Conservation (phyloP, 2,797 vertebrate species). For the Anomalospiza imberbis region DNA sequence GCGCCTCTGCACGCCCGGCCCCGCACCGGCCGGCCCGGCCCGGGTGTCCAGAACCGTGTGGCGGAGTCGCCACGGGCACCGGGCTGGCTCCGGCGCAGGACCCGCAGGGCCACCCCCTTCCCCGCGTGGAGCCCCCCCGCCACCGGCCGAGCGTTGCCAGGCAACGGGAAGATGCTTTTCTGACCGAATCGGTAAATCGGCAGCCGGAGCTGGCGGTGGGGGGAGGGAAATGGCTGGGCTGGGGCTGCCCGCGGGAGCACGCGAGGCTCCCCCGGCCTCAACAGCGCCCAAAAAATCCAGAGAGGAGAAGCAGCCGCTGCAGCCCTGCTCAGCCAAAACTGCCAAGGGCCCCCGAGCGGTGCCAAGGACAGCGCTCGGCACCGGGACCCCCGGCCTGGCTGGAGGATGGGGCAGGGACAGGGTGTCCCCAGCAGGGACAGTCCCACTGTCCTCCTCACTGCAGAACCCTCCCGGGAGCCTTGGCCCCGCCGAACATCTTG, state of each 20-base stretch:
- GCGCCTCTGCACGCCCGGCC: rapidly evolving
- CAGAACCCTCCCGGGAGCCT: background rate
- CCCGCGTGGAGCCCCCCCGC: background rate
- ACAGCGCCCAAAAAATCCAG: background rate
- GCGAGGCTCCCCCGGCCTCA: background rate
- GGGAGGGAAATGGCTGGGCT: background rate
- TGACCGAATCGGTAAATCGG: slow-evolving; percentile 2
- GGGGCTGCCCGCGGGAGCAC: background rate
- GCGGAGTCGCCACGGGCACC: background rate
- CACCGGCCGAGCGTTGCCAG: slow-evolving; percentile 23
- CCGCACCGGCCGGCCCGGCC: rapidly evolving
- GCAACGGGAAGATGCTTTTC: slow-evolving; percentile 54
- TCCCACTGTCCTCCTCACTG: rapidly evolving
- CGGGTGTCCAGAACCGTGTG: rapidly evolving
- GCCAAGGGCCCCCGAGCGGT: rapidly evolving
- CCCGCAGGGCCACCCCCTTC: background rate
- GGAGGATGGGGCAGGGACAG: background rate
- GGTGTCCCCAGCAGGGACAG: background rate
- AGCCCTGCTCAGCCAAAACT: background rate
- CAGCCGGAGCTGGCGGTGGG: background rate
- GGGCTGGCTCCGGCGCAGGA: background rate
- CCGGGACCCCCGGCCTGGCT: rapidly evolving
- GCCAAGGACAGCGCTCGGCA: rapidly evolving
- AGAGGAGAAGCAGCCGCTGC: background rate
- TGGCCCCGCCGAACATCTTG: rapidly evolving